phyloP scores from a whole-genome alignment of 2,797 vertebrate genomes.

The Pseudotriccus pelzelni region DNA sequence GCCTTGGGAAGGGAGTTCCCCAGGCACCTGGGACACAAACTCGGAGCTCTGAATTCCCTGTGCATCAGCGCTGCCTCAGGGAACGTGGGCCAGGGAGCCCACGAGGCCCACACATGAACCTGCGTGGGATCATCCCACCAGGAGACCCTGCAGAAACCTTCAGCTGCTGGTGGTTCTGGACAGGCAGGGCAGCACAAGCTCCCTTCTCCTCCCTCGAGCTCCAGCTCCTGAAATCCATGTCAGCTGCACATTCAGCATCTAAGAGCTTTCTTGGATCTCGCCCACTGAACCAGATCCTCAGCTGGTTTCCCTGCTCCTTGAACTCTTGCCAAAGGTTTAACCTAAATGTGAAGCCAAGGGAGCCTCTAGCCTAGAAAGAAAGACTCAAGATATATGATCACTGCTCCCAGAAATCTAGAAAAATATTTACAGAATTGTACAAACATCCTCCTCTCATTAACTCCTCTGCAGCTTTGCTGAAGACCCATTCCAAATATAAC shows the following conservation, averaged over 20 bases:
- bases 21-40: background rate
- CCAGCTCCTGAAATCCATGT: background rate
- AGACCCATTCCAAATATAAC: constrained; percentile 60
- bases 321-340: constrained; percentile 28
- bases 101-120: background rate
- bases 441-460: constrained; percentile 72
- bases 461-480: constrained; percentile 43
- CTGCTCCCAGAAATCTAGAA: constrained; percentile 65
- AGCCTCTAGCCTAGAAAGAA: background rate
- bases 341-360: constrained; percentile 29
- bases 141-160: background rate
- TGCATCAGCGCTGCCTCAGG: background rate
- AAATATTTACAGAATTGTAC: constrained; percentile 67
- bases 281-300: constrained; percentile 31
- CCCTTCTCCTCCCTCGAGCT: background rate
- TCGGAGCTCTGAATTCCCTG: background rate
- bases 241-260: constrained; percentile 29
- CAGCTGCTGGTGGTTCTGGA: background rate
- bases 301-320: constrained; percentile 34
- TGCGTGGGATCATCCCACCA: background rate
- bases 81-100: background rate
- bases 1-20: background rate
- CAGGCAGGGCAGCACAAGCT: background rate
- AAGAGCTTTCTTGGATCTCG: constrained; percentile 55
- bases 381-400: constrained; percentile 25